Base-by-base conservation (phyloP, 2,888 invertebrate species). In the Tenthredo mesomela region DNA sequence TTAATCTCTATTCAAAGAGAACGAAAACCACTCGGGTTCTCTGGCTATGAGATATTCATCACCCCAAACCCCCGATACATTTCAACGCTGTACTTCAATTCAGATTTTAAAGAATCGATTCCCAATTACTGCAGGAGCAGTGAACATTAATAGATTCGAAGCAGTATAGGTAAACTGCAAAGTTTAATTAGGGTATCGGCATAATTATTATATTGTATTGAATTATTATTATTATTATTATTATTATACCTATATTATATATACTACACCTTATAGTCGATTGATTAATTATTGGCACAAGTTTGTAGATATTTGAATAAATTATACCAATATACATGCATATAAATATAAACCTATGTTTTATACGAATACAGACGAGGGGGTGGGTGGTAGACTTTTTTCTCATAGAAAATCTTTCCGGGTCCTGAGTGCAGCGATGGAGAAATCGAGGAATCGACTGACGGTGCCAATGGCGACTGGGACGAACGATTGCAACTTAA, bases 401-500 rank as follows among this genome's bases (percentile, higher is more conserved):
- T 61, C 21, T 25, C 21, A 61, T 4, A 25, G 25, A 61, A 61
- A 71, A 71, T 71, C 71, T 71, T 40, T 33, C 40, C 37, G 6
- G 40, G 40, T 40, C 15, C 40, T 54, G 40, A 37, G 33, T n/a
- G 71, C 33, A 47, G 21, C 21, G 73, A 47, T 47, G 47, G 40
- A 73, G 40, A 47, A n/a, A 73, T 25, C 47, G 47, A 47, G 43
- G n/a, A 12, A 73, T 37, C 29, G 18, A 61, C 15, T 21, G 6
- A 61, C 21, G 40, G 15, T 61, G 80, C 80, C 37, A 80, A 80
- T 80, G 37, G 80, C 61, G 61, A 80, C 80, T 58, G 40, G 40
- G 12, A 15, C 58, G 21, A 80, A 21, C 80, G 80, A 80, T 80
- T 40, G 40, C 80, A 61, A 61, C 80, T 80, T 80, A 61, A 80